These are phyloP conservation scores for Microctenopoma lineatum DNA, from an alignment of 2,797 vertebrate genomes.

Conservation along the genomic window DNA sequence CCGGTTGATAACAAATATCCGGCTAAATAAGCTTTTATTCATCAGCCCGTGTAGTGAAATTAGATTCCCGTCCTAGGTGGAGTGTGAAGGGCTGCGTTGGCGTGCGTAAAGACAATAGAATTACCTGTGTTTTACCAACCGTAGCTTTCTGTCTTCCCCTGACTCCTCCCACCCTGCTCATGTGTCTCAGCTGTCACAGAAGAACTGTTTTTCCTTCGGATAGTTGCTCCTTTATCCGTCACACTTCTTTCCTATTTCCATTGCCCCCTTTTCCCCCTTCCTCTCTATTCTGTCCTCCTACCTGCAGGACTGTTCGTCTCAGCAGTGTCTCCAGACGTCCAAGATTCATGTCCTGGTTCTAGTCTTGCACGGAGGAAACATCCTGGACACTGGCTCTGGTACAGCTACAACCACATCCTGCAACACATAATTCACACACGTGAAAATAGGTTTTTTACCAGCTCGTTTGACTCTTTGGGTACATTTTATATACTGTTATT, in stretches of 20 bases:
- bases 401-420: conserved; percentile 11
- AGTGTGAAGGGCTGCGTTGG: background rate
- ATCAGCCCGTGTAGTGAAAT: conserved; percentile 7
- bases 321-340: conserved; percentile 87
- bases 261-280: background rate
- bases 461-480: no score
- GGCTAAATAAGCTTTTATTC: conserved; percentile 31
- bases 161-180: no score
- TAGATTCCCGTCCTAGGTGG: background rate
- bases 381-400: conserved; percentile 91
- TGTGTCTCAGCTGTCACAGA: no score
- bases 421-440: background rate
- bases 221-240: background rate
- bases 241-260: background rate
- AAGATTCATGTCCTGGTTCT: conserved; percentile 93
- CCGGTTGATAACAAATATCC: conserved; percentile 22
- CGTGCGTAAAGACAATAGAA: no score
- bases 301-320: conserved; percentile 86
- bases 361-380: conserved; percentile 95
- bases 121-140: no score
- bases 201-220: background rate
- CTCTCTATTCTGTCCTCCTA: conserved; percentile 10
- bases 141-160: no score
- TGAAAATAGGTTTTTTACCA: no score
- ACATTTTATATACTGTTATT: no score